Evolutionary conservation across 2,113 vertebrate species (phyloP).

Genomic region (Gasterosteus aculeatus): DNA sequence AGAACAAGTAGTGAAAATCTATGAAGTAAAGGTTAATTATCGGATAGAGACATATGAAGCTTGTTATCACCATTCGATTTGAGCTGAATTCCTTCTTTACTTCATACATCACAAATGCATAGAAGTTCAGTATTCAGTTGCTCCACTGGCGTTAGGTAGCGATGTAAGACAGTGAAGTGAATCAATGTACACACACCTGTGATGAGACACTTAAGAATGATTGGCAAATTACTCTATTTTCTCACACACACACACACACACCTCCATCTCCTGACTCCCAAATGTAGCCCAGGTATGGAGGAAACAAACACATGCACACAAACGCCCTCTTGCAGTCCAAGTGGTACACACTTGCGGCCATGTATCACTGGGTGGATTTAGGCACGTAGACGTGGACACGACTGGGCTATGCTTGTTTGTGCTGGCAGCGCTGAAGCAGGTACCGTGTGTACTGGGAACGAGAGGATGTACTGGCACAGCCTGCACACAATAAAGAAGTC

Average conservation of each 20-base stretch:
- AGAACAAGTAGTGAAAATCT: not conserved
- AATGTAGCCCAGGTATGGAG: not conserved
- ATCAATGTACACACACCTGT: not conserved
- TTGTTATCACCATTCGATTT: not conserved
- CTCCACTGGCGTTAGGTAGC: not conserved
- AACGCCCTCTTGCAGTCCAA: conserved; percentile 23
- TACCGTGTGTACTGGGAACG: conserved; percentile 60
- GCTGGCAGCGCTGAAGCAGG: conserved; percentile 60
- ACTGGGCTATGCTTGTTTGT: conserved; percentile 65
- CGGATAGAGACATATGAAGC: not conserved
- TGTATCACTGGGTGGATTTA: too few species aligned
- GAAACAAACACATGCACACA: conserved; percentile 14
- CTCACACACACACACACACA: conserved; percentile 10
- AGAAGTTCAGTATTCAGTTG: not conserved
- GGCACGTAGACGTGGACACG: conserved; percentile 42
- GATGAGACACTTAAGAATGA: too few species aligned
- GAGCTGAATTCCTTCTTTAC: too few species aligned
- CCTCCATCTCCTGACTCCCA: not conserved
- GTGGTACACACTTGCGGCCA: conserved; percentile 18
- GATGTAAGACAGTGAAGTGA: not conserved
- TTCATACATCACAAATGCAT: not conserved
- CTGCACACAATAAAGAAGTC: conserved; percentile 51
- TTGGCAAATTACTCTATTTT: too few species aligned
- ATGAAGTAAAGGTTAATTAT: not conserved
- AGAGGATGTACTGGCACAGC: conserved; percentile 49